These are phyloP conservation scores for Piscicola geometra DNA, from an alignment of 2,888 invertebrate species.

Conservation along the genomic window DNA sequence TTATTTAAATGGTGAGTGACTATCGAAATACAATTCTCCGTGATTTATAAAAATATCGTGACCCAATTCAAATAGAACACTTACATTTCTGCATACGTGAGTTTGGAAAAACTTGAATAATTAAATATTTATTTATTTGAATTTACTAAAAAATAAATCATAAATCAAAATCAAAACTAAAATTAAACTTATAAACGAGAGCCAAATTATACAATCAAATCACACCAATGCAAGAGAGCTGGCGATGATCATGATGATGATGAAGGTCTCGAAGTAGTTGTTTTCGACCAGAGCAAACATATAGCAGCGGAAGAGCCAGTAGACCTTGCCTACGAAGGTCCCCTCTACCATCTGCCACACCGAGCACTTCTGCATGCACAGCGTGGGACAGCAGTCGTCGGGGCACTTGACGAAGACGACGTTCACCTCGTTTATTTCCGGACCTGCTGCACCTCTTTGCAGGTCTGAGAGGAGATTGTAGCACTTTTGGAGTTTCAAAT, in stretches of 20 bases:
- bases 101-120: too few relatives aligned
- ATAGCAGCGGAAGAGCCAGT: conserved; percentile 85
- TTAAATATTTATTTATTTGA: too few relatives aligned
- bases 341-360: conserved; percentile 58
- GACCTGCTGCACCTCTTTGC: conserved; percentile 53
- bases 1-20: too few relatives aligned
- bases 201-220: too few relatives aligned
- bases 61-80: too few relatives aligned
- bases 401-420: conserved; percentile 74
- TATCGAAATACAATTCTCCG: too few relatives aligned
- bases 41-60: too few relatives aligned
- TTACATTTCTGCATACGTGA: too few relatives aligned
- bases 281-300: conserved; percentile 93
- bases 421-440: conserved; percentile 74
- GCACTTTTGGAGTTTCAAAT: too few relatives aligned
- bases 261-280: conserved; percentile 98
- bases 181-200: too few relatives aligned
- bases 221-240: conserved; percentile 88
- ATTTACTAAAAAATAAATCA: too few relatives aligned
- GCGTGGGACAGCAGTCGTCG: conserved; percentile 70
- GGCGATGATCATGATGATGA: conserved; percentile 94
- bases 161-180: too few relatives aligned
- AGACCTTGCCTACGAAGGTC: conserved; percentile 88
- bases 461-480: conserved; percentile 16
- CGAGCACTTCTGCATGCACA: conserved; percentile 32